Base-by-base conservation (phyloP, 2,113 vertebrate species). In the Guaruba guarouba region DNA sequence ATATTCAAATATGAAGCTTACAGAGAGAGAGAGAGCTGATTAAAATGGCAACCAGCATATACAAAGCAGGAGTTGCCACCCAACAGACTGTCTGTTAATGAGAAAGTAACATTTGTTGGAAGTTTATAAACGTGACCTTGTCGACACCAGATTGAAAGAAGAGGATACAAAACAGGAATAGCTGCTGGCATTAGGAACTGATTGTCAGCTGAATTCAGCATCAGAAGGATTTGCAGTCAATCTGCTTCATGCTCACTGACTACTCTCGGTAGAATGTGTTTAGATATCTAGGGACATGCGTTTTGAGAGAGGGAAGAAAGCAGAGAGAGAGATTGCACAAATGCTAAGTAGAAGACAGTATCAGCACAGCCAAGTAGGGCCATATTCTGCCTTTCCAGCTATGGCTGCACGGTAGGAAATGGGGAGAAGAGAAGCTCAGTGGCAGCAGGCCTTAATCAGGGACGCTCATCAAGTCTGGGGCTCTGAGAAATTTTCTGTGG, bases 111-210 rank as follows among this genome's bases (percentile, higher is more conserved):
- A 93, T 95, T 95, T 87, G 91, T 86, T 89, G 39, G 48, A 93
- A 96, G 94, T 78, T 90, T 92, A 68, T 91, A 85, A 86, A 80
- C 63, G 81, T 73, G 91, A 95, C 95, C 94, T 95, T 96, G 94
- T 87, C 14, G 2, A 43, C 85, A 74, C 82, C 66, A 79, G 80
- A 80, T 0, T 76, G 94, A 88, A 95, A 57, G 89, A 77, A 93
- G 66, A 88, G 66, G 84, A 94, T 46, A 48, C 39, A 71, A 74
- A 88, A 37, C 73, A 88, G 77, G 82, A 95, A 96, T 93, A 95
- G 94, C 94, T 93, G 82, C 87, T 90, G 91, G 95, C 92, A 49
- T 69, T 52, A 80, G 91, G 82, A 93, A 77, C 83, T 62, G 86
- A 67, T n/a, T 96, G 95, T 86, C 93, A 95, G 94, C 92, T 90